Conservation (phyloP, 1,140 invertebrate genomes). For the Carposina sasakii region DNA sequence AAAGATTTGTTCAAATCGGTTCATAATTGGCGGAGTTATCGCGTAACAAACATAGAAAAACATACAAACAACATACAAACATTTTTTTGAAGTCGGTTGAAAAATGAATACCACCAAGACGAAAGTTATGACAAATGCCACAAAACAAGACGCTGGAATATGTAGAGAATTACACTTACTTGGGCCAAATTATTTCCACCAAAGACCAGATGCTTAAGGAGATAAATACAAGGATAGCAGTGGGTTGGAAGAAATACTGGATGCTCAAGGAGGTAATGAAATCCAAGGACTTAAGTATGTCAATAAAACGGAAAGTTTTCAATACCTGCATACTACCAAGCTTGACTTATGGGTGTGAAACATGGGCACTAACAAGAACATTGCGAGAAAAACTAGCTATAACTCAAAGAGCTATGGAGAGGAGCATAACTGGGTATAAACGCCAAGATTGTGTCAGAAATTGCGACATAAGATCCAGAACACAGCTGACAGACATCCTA, state of each 20-base stretch:
- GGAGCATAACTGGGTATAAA: slow-evolving; percentile 2
- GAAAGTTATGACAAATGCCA: slow-evolving; percentile 1
- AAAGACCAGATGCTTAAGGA: not conserved
- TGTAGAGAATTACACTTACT: slow-evolving; percentile 6
- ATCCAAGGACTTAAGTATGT: not conserved
- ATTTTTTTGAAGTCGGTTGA: slow-evolving; percentile 1
- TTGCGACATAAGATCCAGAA: no score
- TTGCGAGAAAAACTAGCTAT: not conserved
- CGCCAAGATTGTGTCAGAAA: no score
- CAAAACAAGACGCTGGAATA: slow-evolving; percentile 1
- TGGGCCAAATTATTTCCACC: slow-evolving; percentile 1
- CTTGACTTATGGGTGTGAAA: slow-evolving; percentile 9
- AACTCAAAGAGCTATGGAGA: slow-evolving; percentile 8
- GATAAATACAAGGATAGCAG: slow-evolving; percentile 7
- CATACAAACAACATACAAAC: no score
- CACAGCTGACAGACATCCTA: no score
- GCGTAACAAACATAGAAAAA: no score
- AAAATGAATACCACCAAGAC: slow-evolving; percentile 1
- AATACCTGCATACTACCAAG: slow-evolving; percentile 4
- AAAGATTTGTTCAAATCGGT: no score
- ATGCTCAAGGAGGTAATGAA: slow-evolving; percentile 7
- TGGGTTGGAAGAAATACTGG: slow-evolving; percentile 9
- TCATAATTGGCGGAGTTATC: no score
- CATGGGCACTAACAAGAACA: slow-evolving; percentile 7
- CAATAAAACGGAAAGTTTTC: slow-evolving; percentile 8